phyloP scores from a whole-genome alignment of 2,113 vertebrate species.

The Neotragus pygmaeus region DNA sequence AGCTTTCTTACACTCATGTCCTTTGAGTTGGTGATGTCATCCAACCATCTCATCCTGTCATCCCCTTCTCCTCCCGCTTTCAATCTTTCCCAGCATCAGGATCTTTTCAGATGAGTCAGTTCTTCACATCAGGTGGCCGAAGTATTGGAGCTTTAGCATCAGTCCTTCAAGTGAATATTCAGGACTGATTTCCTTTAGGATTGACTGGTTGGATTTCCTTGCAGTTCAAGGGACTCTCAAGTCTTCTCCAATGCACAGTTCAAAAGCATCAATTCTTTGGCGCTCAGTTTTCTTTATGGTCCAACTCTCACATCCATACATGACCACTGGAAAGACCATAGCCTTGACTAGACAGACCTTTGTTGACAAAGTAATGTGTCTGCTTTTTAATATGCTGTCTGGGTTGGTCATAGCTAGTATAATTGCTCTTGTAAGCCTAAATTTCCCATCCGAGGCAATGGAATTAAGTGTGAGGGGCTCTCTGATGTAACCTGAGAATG shows the following conservation, averaged over 20 bases:
- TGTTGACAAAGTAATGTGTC: background rate
- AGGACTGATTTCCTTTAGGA: background rate
- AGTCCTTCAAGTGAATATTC: background rate
- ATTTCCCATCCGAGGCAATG: background rate
- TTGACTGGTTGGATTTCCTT: background rate
- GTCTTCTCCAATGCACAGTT: background rate
- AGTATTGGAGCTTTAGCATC: background rate
- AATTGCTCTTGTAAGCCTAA: background rate
- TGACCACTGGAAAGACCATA: background rate
- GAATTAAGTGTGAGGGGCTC: background rate
- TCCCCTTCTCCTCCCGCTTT: background rate
- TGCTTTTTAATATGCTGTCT: background rate
- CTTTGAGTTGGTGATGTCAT: background rate
- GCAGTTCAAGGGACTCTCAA: background rate
- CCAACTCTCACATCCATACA: background rate
- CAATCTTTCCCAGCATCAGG: background rate
- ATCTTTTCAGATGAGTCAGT: background rate
- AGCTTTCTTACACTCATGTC: background rate
- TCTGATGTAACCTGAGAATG: background rate
- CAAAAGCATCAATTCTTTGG: background rate
- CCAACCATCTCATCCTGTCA: background rate
- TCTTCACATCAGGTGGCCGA: background rate
- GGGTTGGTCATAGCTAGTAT: background rate
- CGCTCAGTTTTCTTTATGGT: background rate
- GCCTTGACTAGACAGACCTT: background rate